Conservation (phyloP, 2,797 vertebrate genomes). For the Odontamblyopus lacepedii region DNA sequence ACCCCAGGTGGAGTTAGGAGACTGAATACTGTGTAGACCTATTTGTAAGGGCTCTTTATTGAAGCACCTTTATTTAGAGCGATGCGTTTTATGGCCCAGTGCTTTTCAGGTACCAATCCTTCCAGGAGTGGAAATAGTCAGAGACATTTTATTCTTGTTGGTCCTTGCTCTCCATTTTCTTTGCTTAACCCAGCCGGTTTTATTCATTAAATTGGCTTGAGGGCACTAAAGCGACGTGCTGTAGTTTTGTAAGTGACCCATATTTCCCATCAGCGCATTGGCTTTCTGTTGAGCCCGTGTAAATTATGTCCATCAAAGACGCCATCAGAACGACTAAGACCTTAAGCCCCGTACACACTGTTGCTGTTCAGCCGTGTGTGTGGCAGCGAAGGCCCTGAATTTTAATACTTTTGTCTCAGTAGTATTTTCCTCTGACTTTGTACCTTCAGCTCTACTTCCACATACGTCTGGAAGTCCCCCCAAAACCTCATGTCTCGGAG, state of each 20-base stretch:
- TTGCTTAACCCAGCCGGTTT: slow-evolving; percentile 5
- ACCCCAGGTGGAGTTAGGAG: too few relatives aligned
- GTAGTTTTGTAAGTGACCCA: slow-evolving; percentile 3
- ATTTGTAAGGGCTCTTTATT: background rate
- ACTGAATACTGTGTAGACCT: background rate
- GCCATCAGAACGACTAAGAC: slow-evolving; percentile 9
- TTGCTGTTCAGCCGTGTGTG: slow-evolving; percentile 23
- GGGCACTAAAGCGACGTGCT: slow-evolving; percentile 6
- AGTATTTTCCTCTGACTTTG: slow-evolving; percentile 20
- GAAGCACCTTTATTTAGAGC: slow-evolving; percentile 3
- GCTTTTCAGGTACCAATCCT: slow-evolving; percentile 6
- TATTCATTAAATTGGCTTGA: slow-evolving; percentile 9
- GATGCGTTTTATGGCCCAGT: slow-evolving; percentile 4
- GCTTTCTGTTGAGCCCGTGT: background rate
- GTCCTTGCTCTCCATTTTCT: slow-evolving; percentile 10
- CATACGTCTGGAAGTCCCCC: slow-evolving; percentile 32
- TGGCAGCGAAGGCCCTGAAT: slow-evolving; percentile 30
- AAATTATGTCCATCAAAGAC: slow-evolving; percentile 13
- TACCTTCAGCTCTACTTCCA: slow-evolving; percentile 24
- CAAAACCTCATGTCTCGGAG: slow-evolving; percentile 22
- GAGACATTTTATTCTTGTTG: slow-evolving; percentile 13
- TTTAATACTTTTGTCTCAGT: slow-evolving; percentile 18
- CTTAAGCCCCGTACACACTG: slow-evolving; percentile 10
- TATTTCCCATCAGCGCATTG: slow-evolving; percentile 8
- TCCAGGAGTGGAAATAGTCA: slow-evolving; percentile 12